Evolutionary conservation across 1,140 invertebrate species (phyloP).

Genomic region (Drosophila pachea): DNA sequence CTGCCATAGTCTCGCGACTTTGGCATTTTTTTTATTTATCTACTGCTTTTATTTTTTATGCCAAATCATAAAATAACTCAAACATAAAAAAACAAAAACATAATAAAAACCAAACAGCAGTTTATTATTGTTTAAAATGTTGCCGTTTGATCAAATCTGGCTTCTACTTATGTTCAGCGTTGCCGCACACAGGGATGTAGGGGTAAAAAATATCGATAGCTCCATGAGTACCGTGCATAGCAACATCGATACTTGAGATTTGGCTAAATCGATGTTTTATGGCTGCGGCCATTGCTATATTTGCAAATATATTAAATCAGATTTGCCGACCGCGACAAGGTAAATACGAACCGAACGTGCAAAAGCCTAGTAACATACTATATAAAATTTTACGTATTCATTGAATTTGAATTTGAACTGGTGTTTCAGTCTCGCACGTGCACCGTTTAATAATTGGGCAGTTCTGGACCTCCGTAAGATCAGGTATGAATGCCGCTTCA

Average conservation of each 20-base stretch:
- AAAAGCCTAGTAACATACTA: too few species aligned
- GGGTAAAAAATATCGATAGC: conserved; percentile 45
- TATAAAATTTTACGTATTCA: neutral
- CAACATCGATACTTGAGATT: conserved; percentile 9
- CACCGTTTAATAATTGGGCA: neutral
- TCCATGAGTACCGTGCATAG: conserved; percentile 18
- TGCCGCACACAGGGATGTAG: conserved; percentile 46
- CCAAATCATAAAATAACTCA: too few species aligned
- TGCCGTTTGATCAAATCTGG: conserved; percentile 44
- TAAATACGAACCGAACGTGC: neutral
- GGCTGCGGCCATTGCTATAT: conserved; percentile 3
- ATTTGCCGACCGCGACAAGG: neutral
- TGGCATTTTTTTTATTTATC: neutral
- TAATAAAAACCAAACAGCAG: conserved; percentile 9
- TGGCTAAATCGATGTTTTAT: conserved; percentile 22
- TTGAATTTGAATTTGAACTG: neutral
- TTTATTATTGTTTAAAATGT: conserved; percentile 28
- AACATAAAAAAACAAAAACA: neutral
- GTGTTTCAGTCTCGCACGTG: neutral
- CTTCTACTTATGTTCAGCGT: conserved; percentile 42
- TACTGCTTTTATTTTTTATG: too few species aligned
- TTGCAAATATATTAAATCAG: conserved; percentile 27
- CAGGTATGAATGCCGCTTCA: neutral
- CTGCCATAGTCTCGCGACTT: neutral
- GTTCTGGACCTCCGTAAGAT: neutral